Conservation (phyloP, 2,113 vertebrate species). For the Odobenus rosmarus region DNA sequence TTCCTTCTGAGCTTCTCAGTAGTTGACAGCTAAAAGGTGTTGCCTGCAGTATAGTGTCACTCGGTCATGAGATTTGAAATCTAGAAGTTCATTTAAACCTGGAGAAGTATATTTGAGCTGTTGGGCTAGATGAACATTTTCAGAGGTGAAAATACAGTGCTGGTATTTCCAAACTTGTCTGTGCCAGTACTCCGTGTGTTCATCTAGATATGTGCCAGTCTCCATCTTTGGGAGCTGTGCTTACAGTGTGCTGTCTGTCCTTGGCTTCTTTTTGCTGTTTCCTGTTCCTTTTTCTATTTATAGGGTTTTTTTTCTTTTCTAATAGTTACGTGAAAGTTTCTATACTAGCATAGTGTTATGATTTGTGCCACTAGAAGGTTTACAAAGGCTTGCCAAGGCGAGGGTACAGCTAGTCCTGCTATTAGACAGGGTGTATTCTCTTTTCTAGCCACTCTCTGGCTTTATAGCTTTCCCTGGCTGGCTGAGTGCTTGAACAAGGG, state of each 20-base stretch:
- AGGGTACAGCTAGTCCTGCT: neutral
- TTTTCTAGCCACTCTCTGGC: neutral
- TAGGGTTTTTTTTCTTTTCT: neutral
- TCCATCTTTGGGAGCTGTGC: neutral
- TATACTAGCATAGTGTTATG: neutral
- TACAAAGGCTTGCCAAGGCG: neutral
- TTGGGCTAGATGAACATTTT: slow-evolving; percentile 18
- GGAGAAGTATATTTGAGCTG: neutral
- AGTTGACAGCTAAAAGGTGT: slow-evolving; percentile 12
- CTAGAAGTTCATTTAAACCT: slow-evolving; percentile 16
- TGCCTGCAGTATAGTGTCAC: neutral
- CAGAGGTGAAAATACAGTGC: neutral
- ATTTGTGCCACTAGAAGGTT: neutral
- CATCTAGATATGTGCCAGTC: neutral
- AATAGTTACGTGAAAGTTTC: neutral
- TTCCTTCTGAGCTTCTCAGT: slow-evolving; percentile 1
- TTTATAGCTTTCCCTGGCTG: neutral
- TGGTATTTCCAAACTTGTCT: neutral
- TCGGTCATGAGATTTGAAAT: slow-evolving; percentile 23
- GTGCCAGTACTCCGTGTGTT: neutral
- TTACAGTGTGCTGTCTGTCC: neutral
- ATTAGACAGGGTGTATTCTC: neutral
- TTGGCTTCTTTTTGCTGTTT: slow-evolving; percentile 3
- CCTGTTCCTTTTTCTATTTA: neutral
- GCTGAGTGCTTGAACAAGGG: neutral